Evolutionary conservation across 2,797 vertebrate species (phyloP).

Genomic region (Gymnocypris eckloni): DNA sequence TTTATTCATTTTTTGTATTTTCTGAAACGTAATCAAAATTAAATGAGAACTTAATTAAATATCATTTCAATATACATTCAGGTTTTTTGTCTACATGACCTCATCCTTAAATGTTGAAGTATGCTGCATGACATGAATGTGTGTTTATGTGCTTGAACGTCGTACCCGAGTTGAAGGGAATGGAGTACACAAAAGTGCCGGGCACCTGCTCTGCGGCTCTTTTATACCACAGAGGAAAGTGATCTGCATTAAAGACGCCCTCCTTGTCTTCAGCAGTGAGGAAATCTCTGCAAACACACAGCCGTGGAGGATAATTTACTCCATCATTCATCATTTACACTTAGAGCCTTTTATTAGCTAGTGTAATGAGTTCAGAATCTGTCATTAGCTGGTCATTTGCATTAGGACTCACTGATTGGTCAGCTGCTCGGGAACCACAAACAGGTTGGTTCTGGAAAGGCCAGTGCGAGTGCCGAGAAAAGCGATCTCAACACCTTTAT

Average conservation of each 20-base stretch:
- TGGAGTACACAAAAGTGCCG: slow-evolving; percentile 95
- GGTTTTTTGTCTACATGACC: background rate
- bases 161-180: slow-evolving; percentile 93
- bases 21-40: background rate
- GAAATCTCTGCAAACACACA: slow-evolving; percentile 85
- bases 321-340: background rate
- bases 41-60: background rate
- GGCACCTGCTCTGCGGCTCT: slow-evolving; percentile 95
- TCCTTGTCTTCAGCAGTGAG: slow-evolving; percentile 95
- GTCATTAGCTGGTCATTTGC: slow-evolving; percentile 32
- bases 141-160: slow-evolving; percentile 13
- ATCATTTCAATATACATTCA: background rate
- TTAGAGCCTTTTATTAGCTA: background rate
- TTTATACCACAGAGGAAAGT: slow-evolving; percentile 98
- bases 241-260: slow-evolving; percentile 98
- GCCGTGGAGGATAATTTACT: slow-evolving; percentile 52
- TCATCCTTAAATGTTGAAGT: background rate
- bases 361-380: background rate
- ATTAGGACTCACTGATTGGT: slow-evolving; percentile 89
- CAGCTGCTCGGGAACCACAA: slow-evolving; percentile 91
- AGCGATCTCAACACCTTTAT: slow-evolving; percentile 96
- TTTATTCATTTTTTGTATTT: background rate
- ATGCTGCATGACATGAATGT: background rate
- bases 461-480: slow-evolving; percentile 95
- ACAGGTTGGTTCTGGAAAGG: slow-evolving; percentile 92